A percentile compares a stretch with the other conserved stretches of the same genome.
These are phyloP conservation scores for Acanthurus tractus DNA, from an alignment of 2,797 vertebrate species.

Conservation along the genomic window DNA sequence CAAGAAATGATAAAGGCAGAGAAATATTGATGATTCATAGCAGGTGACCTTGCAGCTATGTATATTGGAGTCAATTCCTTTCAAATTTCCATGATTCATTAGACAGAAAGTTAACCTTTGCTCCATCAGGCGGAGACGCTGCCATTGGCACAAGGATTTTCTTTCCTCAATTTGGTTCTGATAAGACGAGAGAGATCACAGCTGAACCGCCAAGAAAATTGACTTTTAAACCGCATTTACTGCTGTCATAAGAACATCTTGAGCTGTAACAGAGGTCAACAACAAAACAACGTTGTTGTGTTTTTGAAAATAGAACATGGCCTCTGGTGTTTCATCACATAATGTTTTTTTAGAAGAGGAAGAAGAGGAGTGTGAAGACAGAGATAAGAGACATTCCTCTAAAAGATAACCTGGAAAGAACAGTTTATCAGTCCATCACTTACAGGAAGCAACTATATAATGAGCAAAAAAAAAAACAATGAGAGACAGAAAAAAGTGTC, in stretches of 20 bases:
- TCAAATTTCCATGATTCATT: slow-evolving; percentile 64
- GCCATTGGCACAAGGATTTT: slow-evolving; percentile 32
- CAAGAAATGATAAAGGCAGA: background rate
- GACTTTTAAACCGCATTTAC: slow-evolving; percentile 55
- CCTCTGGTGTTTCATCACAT: background rate
- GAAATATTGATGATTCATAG: slow-evolving; percentile 13
- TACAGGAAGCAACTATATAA: slow-evolving; percentile 3
- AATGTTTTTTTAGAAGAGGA: background rate
- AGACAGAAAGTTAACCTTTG: slow-evolving; percentile 76
- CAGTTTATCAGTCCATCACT: slow-evolving; percentile 36
- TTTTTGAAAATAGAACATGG: slow-evolving; percentile 37
- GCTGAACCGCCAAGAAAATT: background rate
- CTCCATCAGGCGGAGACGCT: slow-evolving; percentile 19
- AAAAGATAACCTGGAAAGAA: slow-evolving; percentile 62
- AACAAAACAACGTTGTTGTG: slow-evolving; percentile 31
- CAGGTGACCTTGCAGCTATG: slow-evolving; percentile 4
- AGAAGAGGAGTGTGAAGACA: slow-evolving; percentile 26
- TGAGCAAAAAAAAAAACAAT: slow-evolving; percentile 20
- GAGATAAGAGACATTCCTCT: slow-evolving; percentile 75
- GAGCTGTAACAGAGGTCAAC: slow-evolving; percentile 19
- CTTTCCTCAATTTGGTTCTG: slow-evolving; percentile 54
- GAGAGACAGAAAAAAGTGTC: background rate
- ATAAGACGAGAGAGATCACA: slow-evolving; percentile 63
- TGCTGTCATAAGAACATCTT: slow-evolving; percentile 39
- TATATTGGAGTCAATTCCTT: slow-evolving; percentile 25